Base-by-base conservation (phyloP, 92 coral and sea anemone genomes). In the Epizoanthus scotinus region DNA sequence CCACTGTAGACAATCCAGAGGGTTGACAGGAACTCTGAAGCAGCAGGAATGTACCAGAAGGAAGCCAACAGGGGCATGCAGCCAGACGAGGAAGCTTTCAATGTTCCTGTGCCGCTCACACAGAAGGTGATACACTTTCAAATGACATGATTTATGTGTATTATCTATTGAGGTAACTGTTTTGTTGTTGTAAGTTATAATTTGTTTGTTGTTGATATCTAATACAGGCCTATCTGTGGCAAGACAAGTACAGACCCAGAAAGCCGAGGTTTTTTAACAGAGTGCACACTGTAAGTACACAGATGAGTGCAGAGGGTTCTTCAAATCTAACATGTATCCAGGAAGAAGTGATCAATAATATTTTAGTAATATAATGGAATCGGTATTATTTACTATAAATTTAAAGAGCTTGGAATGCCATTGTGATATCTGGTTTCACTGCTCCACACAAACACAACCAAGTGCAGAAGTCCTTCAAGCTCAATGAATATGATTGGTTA, bases 211-310 rank as follows among this genome's bases (percentile, higher is more conserved):
- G 24, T 47, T 47, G 52, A 47, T 47, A 9, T 47, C 52, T 47
- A 47, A 47, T 15, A 47, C 84, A 96, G 99, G 91, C 89, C 18
- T 96, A 96, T 71, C 82, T 91, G 31, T 96, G 99, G 99, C 89
- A 92, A 85, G 99, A 96, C 91, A 96, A 96, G 55, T 96, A 96
- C 88, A 85, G 99, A 73, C 99, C 99, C 22, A 86, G 99, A 22
- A 96, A 96, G 67, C 99, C 99, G 71, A 89, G 99, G 50, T 96
- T 96, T 85, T 96, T 96, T 70, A 96, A 96, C 90, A 93, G 99
- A 86, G 99, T 96, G 2, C 99, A 96, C 86, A 96, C 99, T 15
- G 99, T 96, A 91, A 73, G 99, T 78, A 74, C 52, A 47, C 14
- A 13, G 52, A 47, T 9, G 52, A 9, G 15, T 10, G 52, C 52